Base-by-base conservation (phyloP, 92 coral and sea anemone genomes). In the Zoanthus solanderi region DNA sequence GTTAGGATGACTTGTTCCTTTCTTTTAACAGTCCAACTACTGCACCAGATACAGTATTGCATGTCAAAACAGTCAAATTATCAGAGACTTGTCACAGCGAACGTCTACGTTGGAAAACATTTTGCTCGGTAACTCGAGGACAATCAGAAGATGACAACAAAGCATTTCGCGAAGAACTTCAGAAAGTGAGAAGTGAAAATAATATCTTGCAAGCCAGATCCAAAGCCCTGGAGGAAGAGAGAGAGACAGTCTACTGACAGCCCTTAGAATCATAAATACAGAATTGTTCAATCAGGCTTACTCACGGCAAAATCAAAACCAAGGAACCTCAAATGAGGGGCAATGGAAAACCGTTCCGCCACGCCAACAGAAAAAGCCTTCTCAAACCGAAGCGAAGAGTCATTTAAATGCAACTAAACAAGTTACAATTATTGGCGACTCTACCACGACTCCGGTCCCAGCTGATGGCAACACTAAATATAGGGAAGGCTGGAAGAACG, bases 201-300 rank as follows among this genome's bases (percentile, higher is more conserved):
- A 71, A 17, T 71, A 14, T 34, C 76, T 34, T 71, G 48, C 9
- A 30, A 29, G 29, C 76, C 12, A 71, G 18, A 32, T 29, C 76
- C 76, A 71, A 71, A 71, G 76, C 76, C 29, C 76, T 71, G 5
- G 76, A 31, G n/a, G 76, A 71, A 71, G 76, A 71, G 76, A 71
- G 68, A 61, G 23, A 23, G 23, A 23, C 76, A 71, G 76, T 71
- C 76, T 71, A 17, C 16, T 71, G 5, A 71, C 76, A 4, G 50
- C 50, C 12, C 12, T 72, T 4, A 72, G 28, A 42, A 37, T 37
- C 53, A 42, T 37, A 15, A 72, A 72, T n/a, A 16, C 53, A 72
- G 28, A 72, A 72, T 37, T 47, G 18, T 71, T 71, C 12, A 71
- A 71, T 10, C 76, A 71, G 76, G 5, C 16, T 11, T 57, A 3